Evolutionary conservation across 2,888 invertebrate species (phyloP), one percentile per base, ranked within the genome.

Genomic region (Ypsolopha sequella): DNA sequence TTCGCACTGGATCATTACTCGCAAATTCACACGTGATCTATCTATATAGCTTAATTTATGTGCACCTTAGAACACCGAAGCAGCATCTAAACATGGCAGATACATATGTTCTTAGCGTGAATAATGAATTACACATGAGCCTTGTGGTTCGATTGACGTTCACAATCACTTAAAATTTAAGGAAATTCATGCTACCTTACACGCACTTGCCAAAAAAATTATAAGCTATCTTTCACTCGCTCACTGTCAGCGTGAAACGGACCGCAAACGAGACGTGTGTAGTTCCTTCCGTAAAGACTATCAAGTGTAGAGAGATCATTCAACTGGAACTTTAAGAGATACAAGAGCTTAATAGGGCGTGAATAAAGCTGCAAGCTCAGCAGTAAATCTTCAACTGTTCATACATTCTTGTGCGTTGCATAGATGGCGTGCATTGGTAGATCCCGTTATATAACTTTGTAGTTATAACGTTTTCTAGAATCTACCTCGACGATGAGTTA

Each of bases 271-370:
- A 24, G 24, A 24, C 4, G 24, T 24, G 24, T 24, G 24, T 52
- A 46, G 49, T 51, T 46, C 41, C 49, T 46, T 24, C 14, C 24
- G 46, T 14, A 46, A 36, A 49, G 51, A 54, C 50, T 53, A 53
- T 56, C 57, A 51, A 52, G 56, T 58, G 47, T 50, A 53, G 34
- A 41, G 47, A 64, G 70, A 71, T 71, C 70, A 63, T 72, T 78
- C 77, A 73, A 64, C 70, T 75, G 73, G 76, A 79, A 80, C 68
- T 66, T 63, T 61, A 62, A 61, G 66, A 76, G 79, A 79, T 80
- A 76, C 66, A 49, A 33, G 64, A 66, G 69, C 66, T 72, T 73
- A 73, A 73, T 68, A 69, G 72, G 64, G 65, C 68, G 71, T 70
- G 71, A 64, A 69, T 67, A 73, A 71, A 50, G 14, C 36, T 34